These are phyloP conservation scores for Lepetodrilus schrolli DNA, from an alignment of 2,888 invertebrate genomes.

Conservation along the genomic window DNA sequence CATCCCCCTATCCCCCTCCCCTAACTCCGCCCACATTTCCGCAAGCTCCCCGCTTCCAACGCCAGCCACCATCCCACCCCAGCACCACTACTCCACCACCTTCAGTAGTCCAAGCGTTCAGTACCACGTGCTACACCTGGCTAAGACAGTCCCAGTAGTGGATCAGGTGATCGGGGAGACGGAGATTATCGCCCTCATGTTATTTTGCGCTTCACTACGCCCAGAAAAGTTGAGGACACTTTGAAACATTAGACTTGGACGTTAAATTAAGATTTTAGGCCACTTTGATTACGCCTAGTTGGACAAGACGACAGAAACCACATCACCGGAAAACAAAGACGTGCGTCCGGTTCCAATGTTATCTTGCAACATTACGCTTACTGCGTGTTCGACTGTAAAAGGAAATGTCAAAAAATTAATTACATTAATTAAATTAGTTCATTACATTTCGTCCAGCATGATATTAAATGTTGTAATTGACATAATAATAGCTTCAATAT, in stretches of 20 bases:
- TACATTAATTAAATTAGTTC: background rate
- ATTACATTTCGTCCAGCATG: no score
- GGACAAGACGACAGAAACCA: background rate
- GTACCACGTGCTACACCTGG: no score
- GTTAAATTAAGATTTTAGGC: slow-evolving; percentile 3
- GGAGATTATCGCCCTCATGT: no score
- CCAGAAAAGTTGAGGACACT: background rate
- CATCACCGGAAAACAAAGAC: background rate
- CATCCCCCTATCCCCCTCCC: background rate
- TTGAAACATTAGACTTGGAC: slow-evolving; percentile 8
- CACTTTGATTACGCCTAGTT: background rate
- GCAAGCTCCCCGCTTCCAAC: no score
- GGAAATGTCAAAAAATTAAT: background rate
- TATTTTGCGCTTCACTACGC: no score
- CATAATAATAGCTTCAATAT: no score
- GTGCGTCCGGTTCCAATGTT: background rate
- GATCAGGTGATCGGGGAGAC: background rate
- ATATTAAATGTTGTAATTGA: no score
- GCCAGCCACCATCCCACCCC: background rate
- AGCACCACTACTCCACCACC: background rate
- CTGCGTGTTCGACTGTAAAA: no score
- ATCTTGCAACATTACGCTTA: background rate
- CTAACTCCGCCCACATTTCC: no score
- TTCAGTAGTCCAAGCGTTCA: background rate
- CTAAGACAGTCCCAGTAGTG: background rate